Conservation (phyloP, 1,140 invertebrate species). For the Tetragnatha versicolor region DNA sequence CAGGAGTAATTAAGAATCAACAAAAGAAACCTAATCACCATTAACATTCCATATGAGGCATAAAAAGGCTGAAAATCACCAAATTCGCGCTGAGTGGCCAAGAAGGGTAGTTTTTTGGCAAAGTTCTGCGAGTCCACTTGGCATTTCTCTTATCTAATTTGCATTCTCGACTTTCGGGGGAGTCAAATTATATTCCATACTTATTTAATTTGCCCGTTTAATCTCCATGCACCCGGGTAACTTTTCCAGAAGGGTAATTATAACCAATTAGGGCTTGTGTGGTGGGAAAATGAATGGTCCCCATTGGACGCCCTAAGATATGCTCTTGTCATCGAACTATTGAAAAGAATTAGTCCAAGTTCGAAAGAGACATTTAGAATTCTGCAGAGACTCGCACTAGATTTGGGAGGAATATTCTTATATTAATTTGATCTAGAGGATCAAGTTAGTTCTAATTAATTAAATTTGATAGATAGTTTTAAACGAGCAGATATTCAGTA, state of each 20-base stretch:
- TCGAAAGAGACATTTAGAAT: too few species aligned
- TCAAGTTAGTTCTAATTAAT: too few species aligned
- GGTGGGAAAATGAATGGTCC: not conserved
- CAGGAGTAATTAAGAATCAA: constrained; percentile 53
- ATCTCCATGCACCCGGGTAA: constrained; percentile 23
- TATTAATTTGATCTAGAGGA: too few species aligned
- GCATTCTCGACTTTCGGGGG: constrained; percentile 22
- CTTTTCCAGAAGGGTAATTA: constrained; percentile 37
- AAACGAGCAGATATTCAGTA: too few species aligned
- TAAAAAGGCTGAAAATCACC: constrained; percentile 36
- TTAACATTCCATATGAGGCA: constrained; percentile 33
- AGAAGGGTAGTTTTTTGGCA: constrained; percentile 52
- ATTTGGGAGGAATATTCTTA: too few species aligned
- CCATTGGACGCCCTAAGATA: too few species aligned
- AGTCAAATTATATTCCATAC: constrained; percentile 51
- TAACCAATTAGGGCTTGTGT: constrained; percentile 38
- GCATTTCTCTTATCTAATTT: constrained; percentile 40
- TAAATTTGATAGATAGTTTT: too few species aligned
- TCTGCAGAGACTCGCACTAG: too few species aligned
- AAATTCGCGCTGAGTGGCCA: constrained; percentile 14
- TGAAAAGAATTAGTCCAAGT: too few species aligned
- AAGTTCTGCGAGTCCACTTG: not conserved
- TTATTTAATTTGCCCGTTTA: constrained; percentile 52
- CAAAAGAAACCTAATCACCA: constrained; percentile 54
- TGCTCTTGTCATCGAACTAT: too few species aligned